Percentiles rank a stretch among this genome's conserved stretches.
These are phyloP conservation scores for Leptopilina drosophilae DNA, from an alignment of 2,888 invertebrate genomes.

Conservation along the genomic window DNA sequence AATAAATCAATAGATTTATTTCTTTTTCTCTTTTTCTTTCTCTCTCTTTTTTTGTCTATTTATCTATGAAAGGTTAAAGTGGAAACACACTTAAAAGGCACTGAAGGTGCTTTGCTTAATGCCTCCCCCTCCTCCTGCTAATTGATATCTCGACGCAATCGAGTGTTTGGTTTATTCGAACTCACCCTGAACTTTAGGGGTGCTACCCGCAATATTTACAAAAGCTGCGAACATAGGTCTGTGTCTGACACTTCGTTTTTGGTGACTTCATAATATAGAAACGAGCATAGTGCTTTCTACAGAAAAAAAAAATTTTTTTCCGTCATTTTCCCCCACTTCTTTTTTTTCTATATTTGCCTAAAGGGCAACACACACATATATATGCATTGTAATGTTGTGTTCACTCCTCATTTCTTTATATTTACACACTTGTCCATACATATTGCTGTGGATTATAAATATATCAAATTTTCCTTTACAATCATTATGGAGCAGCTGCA, in stretches of 20 bases:
- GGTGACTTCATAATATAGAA: slow-evolving; percentile 18
- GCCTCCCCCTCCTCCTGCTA: slow-evolving; percentile 59
- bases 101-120: slow-evolving; percentile 49
- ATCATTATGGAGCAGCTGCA: slow-evolving; percentile 1
- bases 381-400: slow-evolving; percentile 36
- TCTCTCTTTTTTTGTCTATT: background rate
- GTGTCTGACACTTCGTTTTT: slow-evolving; percentile 49
- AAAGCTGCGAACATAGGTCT: slow-evolving; percentile 48
- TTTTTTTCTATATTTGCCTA: slow-evolving; percentile 30
- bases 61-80: slow-evolving; percentile 16
- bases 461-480: slow-evolving; percentile 6
- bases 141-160: slow-evolving; percentile 75
- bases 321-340: slow-evolving; percentile 44
- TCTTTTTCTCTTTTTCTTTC: background rate
- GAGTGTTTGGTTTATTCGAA: slow-evolving; percentile 72
- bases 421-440: slow-evolving; percentile 29
- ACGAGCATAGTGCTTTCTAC: background rate
- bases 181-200: slow-evolving; percentile 41
- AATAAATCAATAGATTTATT: background rate
- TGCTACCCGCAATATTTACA: slow-evolving; percentile 48
- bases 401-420: background rate
- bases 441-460: background rate
- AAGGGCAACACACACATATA: slow-evolving; percentile 16
- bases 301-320: background rate
- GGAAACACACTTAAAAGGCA: slow-evolving; percentile 27